These are phyloP conservation scores for Agriopis marginaria DNA, from an alignment of 2,888 invertebrate genomes.

Conservation along the genomic window DNA sequence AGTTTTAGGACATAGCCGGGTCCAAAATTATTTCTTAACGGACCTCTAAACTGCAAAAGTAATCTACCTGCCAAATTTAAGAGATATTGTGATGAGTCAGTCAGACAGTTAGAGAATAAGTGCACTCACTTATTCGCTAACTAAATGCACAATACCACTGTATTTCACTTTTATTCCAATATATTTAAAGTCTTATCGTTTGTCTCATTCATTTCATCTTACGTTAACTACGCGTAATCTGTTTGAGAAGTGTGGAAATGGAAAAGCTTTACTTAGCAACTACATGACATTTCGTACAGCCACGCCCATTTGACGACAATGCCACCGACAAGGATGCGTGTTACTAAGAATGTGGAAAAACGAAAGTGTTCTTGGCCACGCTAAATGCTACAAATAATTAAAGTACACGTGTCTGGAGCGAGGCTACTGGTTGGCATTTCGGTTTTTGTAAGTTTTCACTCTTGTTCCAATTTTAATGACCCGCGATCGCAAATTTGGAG, in stretches of 20 bases:
- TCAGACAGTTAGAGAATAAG: too few species aligned
- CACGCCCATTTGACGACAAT: conserved; percentile 22
- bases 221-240: too few species aligned
- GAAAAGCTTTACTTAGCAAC: background rate
- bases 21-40: too few species aligned
- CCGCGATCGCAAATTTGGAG: conserved; percentile 53
- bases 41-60: too few species aligned
- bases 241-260: background rate
- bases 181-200: too few species aligned
- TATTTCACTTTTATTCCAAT: too few species aligned
- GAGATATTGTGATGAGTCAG: too few species aligned
- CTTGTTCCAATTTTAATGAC: conserved; percentile 68
- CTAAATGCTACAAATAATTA: conserved; percentile 74
- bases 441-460: conserved; percentile 72
- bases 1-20: too few species aligned
- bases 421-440: conserved; percentile 76
- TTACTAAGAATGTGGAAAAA: conserved; percentile 52
- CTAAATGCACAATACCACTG: too few species aligned
- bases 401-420: conserved; percentile 70
- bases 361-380: conserved; percentile 57
- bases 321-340: conserved; percentile 38
- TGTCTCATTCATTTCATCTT: too few species aligned
- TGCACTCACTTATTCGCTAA: too few species aligned
- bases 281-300: background rate
- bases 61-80: too few species aligned